Evolutionary conservation across 2,797 vertebrate genomes (phyloP), one percentile per base, ranked within the genome.

Genomic region (Cercopithecus neglectus): DNA sequence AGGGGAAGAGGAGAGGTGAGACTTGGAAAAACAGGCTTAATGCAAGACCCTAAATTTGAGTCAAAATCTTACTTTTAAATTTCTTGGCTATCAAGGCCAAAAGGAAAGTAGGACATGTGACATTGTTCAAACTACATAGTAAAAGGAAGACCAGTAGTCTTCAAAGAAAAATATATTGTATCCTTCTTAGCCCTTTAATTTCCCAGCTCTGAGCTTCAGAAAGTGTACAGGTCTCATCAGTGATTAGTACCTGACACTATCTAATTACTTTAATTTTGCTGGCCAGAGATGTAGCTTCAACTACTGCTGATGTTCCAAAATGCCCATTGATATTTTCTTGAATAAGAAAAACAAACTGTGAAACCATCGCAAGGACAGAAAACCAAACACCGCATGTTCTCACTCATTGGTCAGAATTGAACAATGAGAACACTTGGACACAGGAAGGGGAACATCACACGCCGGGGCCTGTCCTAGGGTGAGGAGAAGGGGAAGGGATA

Each of bases 231-330:
- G 39, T 53, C 81, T 74, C 50, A 64, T 91, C 44, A 76, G 67
- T 89, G 74, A 82, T 90, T 79, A 89, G 59, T 19, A 72, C 50
- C 48, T 86, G 92, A 95, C 81, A 94, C 59, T 87, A 11, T 75
- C 80, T 93, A 91, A 94, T 79, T 96, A 55, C 88, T 98, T 96
- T 83, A 82, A 90, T 95, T 92, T 95, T 96, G 41, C 72, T 59
- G 36, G 94, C 48, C 78, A 92, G 85, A 94, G 61, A 95, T 53
- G 4, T 30, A 87, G 64, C 91, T 96, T 89, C 75, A 84, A 19
- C 50, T 81, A 61, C 86, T 46, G 28, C 50, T 85, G 78, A 12
- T 57, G 8, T 97, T 95, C 59, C 53, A 89, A 87, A 84, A 70
- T n/a, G 11, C 9, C 75, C 53, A 26, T 5, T 59, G 78, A 80